A percentile compares a stretch with the other conserved stretches of the same genome.
These are phyloP conservation scores for Drosophila kambysellisi DNA, from an alignment of 2,888 invertebrate genomes.

Conservation along the genomic window DNA sequence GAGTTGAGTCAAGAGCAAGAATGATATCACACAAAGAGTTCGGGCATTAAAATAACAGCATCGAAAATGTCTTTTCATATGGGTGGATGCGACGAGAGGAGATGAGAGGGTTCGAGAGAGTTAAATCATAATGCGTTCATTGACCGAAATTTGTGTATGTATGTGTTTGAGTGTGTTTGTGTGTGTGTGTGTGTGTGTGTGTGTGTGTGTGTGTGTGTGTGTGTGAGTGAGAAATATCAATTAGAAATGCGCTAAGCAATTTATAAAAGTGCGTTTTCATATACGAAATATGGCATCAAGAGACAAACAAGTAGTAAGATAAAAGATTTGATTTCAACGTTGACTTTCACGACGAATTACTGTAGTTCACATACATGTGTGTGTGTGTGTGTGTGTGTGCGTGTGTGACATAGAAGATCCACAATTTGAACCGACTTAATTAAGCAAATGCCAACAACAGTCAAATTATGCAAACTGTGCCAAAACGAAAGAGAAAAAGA, in stretches of 20 bases:
- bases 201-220: constrained; percentile 11
- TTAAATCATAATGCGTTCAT: constrained; percentile 68
- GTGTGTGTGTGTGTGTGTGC: background rate
- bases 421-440: constrained; percentile 46
- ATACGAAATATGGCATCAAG: constrained; percentile 40
- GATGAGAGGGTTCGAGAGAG: constrained; percentile 3
- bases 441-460: constrained; percentile 22
- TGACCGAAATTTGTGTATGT: constrained; percentile 55
- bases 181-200: too few relatives aligned
- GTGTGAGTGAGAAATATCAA: constrained; percentile 71
- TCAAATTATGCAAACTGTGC: constrained; percentile 39
- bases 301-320: constrained; percentile 37
- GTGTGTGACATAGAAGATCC: background rate
- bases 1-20: constrained; percentile 8
- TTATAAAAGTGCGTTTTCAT: constrained; percentile 53
- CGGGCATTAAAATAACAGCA: constrained; percentile 19
- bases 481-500: constrained; percentile 18
- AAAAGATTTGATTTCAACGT: constrained; percentile 13
- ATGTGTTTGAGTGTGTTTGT: too few relatives aligned
- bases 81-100: background rate
- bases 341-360: constrained; percentile 65
- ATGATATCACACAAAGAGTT: constrained; percentile 10
- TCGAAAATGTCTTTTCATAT: background rate
- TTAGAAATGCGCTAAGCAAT: constrained; percentile 61
- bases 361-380: constrained; percentile 12